Base-by-base conservation (phyloP, 1,140 invertebrate species). In the Batillaria attramentaria region DNA sequence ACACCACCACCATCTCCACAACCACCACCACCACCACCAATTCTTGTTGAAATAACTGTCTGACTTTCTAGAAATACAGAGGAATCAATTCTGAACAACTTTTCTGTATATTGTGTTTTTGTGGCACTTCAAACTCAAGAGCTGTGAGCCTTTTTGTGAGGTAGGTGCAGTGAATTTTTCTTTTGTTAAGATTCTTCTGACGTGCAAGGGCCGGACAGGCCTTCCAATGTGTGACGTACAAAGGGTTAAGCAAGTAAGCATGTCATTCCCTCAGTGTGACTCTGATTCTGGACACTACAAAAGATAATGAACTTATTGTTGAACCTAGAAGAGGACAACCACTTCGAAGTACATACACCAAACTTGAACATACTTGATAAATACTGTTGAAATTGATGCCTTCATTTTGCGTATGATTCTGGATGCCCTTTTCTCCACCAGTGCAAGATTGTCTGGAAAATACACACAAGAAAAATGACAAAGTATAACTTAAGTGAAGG, bases 321-420 rank as follows among this genome's bases (percentile, higher is more conserved):
- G 57, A 79, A 82, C 79, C 54, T 66, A 82, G 13, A 80, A 81
- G 72, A 82, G 41, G 46, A 50, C 62, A 80, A 8, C 16, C 35
- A 69, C 77, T 83, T n/a, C n/a, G n/a, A n/a, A n/a, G n/a, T n/a
- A n/a, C n/a, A n/a, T n/a, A n/a, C n/a, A n/a, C n/a, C n/a, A n/a
- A n/a, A n/a, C n/a, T n/a, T n/a, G n/a, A n/a, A n/a, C n/a, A n/a
- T 81, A 81, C 81, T 70, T 75, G 57, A 81, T 73, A 57, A 83
- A 78, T 54, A 81, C 35, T 62, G 77, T 33, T 77, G 82, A 84
- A 77, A 86, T 50, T 69, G 81, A 70, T 76, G 80, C 84, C 66
- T 94, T 93, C 94, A 97, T 96, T 69, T 94, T 93, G 50, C 91
- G 90, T 0, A 96, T 87, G n/a, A 96, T 93, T 65, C 91, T 92